A percentile compares a stretch with the other conserved stretches of the same genome.
Conservation (phyloP, 2,888 invertebrate species). For the Lutraria lutraria region DNA sequence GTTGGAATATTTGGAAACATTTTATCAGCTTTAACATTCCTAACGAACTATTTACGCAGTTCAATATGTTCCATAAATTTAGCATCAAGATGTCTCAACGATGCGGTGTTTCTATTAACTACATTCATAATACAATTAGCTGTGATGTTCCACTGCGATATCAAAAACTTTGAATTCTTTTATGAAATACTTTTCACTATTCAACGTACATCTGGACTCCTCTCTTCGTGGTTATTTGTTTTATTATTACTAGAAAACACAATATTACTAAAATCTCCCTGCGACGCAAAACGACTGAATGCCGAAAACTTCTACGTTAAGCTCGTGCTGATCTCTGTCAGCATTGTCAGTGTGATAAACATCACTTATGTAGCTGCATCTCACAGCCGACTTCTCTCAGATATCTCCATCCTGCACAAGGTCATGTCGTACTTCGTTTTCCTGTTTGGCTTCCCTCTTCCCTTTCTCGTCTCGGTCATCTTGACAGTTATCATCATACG, state of each 20-base stretch:
- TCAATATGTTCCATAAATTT: neutral
- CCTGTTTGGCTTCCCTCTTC: neutral
- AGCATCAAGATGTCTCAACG: neutral
- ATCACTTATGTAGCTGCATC: neutral
- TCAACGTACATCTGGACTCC: neutral
- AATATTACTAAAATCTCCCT: neutral
- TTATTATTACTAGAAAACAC: neutral
- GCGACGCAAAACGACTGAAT: neutral
- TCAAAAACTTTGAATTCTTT: neutral
- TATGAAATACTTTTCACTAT: neutral
- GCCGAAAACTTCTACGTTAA: neutral
- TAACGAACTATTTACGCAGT: neutral
- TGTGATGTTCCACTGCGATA: neutral
- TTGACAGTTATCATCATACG: neutral
- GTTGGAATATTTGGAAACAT: neutral
- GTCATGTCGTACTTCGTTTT: neutral
- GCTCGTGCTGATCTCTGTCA: neutral
- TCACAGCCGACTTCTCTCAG: no score
- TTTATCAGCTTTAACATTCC: neutral
- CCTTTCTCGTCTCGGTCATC: neutral
- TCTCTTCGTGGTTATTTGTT: slow-evolving; percentile 13
- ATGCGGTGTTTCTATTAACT: neutral
- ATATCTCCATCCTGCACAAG: neutral
- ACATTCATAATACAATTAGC: neutral
- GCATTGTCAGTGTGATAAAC: neutral